Evolutionary conservation across 2,113 vertebrate genomes (phyloP), one percentile per base, ranked within the genome.

Genomic region (Todiramphus saurophagus): DNA sequence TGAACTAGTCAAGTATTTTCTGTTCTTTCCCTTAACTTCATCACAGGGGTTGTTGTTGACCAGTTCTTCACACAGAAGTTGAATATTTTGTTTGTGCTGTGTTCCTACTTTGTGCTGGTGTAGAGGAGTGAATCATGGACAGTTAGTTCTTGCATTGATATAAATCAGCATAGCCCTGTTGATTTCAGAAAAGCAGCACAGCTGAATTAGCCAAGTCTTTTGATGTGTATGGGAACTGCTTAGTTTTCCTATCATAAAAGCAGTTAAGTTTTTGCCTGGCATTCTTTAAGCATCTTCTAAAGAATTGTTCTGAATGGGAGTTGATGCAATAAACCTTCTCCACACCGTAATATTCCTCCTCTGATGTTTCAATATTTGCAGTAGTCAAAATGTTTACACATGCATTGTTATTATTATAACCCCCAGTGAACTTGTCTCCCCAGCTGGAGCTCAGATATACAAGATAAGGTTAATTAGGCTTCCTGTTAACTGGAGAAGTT

Each of bases 401-500:
- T 72, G 79, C 20, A 1, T 86, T 93, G 46, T 81, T 97, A 77
- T 96, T 96, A 89, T 96, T 78, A 51, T 90, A 96, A 87, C 90
- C 78, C 87, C 69, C 66, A 75, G 92, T 95, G 94, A 97, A 96
- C 93, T 95, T 5, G 23, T 96, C 75, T 94, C 55, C 95, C 62
- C 87, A 89, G 92, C 87, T 94, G 95, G 96, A 94, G 73, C 87
- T 93, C 90, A 67, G 93, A 94, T 97, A 81, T 93, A 95, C 90
- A 96, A 94, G 96, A 96, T 96, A 94, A 96, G 95, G 73, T 80
- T 95, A 94, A 96, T 96, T 97, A 82, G 76, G 43, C 63, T 84
- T 62, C 85, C 85, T 97, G 97, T 96, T 83, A 91, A 37, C 82
- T 56, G 89, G 95, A 97, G 92, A 94, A 93, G 82, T 83, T 44